A percentile compares a stretch with the other conserved stretches of the same genome.
Evolutionary conservation across 2,113 vertebrate species (phyloP).

Genomic region (Prochilodus magdalenae): DNA sequence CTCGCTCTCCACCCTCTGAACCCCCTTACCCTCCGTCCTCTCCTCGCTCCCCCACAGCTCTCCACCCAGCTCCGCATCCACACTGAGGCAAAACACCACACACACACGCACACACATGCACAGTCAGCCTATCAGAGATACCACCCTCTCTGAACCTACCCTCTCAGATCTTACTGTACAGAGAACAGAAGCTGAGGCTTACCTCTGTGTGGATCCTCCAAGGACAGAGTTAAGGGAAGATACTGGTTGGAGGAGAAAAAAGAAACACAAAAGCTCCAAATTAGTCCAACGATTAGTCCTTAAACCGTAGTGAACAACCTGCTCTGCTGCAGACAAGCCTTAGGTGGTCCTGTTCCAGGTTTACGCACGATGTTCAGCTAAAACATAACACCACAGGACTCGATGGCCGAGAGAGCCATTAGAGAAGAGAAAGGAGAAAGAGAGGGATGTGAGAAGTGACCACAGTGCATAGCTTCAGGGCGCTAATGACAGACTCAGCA

Average conservation of each 20-base stretch:
- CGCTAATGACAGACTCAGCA: conserved; percentile 43
- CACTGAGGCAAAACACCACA: conserved; percentile 32
- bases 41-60: conserved; percentile 58
- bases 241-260: not conserved
- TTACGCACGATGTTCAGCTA: not conserved
- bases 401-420: not conserved
- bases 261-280: not conserved
- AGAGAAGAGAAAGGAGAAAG: not conserved
- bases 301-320: not conserved
- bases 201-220: conserved; percentile 52
- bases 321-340: not conserved
- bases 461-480: conserved; percentile 14
- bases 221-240: conserved; percentile 31
- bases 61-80: conserved; percentile 52
- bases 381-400: not conserved
- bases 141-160: not conserved
- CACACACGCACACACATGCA: conserved; percentile 30
- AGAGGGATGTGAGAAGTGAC: conserved; percentile 32
- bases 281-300: conserved; percentile 1
- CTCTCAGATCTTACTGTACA: not conserved
- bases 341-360: not conserved
- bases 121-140: not conserved
- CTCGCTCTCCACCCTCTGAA: conserved; percentile 27
- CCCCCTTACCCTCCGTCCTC: conserved; percentile 50
- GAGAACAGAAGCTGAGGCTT: not conserved